A percentile compares a stretch with the other conserved stretches of the same genome.
phyloP scores from a whole-genome alignment of 30 jellyfish, hydroid and myxozoan genomes.

The Rhopilema esculentum region DNA sequence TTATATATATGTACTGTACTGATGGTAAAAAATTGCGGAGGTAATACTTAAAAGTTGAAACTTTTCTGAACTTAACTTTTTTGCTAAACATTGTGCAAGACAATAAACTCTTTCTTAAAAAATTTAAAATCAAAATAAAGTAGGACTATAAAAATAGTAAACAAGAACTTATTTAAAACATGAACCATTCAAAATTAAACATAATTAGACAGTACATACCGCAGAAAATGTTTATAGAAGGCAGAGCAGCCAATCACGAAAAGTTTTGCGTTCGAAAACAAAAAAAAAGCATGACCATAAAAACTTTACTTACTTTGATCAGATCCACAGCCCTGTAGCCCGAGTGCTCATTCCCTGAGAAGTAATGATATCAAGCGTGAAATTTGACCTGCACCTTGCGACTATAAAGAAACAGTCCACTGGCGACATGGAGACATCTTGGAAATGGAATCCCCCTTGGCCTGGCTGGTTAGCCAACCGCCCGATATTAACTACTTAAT shows the following conservation, averaged over 20 bases:
- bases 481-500: not conserved
- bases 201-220: not conserved
- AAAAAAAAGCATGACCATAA: not conserved
- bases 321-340: conserved; percentile 97
- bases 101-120: no score
- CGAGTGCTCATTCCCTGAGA: conserved; percentile 86
- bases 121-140: no score
- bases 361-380: conserved; percentile 72
- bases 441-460: conserved; percentile 68
- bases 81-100: no score
- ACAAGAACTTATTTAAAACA: no score
- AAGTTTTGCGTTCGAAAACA: not conserved
- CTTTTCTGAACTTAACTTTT: no score
- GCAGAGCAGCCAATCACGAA: not conserved
- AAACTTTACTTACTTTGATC: conserved; percentile 75
- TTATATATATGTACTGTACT: no score
- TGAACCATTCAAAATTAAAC: not conserved
- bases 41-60: no score
- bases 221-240: not conserved
- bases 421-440: conserved; percentile 42
- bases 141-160: no score
- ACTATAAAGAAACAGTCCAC: conserved; percentile 28
- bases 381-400: conserved; percentile 76
- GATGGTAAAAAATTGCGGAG: no score
- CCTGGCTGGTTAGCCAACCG: conserved; percentile 16